Evolutionary conservation across 1,140 invertebrate genomes (phyloP).

Genomic region (Drosophila orena): DNA sequence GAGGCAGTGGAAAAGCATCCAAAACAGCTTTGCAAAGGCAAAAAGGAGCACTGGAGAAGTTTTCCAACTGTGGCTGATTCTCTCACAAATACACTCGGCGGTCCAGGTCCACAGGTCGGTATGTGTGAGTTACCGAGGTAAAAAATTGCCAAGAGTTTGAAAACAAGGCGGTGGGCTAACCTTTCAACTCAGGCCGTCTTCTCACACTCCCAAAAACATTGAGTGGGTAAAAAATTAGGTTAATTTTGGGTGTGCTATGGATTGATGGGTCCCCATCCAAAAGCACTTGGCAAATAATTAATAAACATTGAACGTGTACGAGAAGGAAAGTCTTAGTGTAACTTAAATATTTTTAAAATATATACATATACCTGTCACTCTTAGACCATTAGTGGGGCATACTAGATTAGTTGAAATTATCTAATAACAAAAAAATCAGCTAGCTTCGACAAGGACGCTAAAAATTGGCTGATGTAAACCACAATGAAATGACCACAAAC

Average conservation of each 20-base stretch:
- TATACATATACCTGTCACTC: too few relatives aligned
- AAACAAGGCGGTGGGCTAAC: conserved; percentile 42
- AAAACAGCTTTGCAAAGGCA: conserved; percentile 6
- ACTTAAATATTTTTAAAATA: too few relatives aligned
- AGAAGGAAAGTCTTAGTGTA: background rate
- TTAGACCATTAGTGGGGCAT: too few relatives aligned
- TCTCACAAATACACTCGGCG: conserved; percentile 71
- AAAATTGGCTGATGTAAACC: too few relatives aligned
- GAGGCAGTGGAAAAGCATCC: conserved; percentile 31
- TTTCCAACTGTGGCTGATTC: conserved; percentile 53
- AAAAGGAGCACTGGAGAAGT: conserved; percentile 50
- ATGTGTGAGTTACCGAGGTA: conserved; percentile 46
- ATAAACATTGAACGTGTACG: conserved; percentile 47
- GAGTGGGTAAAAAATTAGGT: conserved; percentile 75
- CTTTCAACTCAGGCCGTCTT: conserved; percentile 13
- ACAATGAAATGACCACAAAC: too few relatives aligned
- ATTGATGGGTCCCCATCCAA: conserved; percentile 73
- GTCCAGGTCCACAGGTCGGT: conserved; percentile 25
- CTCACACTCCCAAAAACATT: conserved; percentile 24
- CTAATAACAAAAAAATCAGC: too few relatives aligned
- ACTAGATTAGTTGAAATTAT: too few relatives aligned
- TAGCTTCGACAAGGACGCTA: too few relatives aligned
- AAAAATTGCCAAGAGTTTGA: conserved; percentile 69
- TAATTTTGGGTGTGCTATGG: conserved; percentile 65
- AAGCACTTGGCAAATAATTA: conserved; percentile 81